Base-by-base conservation (phyloP, 2,888 invertebrate species). In the Stictocephala bisonia region DNA sequence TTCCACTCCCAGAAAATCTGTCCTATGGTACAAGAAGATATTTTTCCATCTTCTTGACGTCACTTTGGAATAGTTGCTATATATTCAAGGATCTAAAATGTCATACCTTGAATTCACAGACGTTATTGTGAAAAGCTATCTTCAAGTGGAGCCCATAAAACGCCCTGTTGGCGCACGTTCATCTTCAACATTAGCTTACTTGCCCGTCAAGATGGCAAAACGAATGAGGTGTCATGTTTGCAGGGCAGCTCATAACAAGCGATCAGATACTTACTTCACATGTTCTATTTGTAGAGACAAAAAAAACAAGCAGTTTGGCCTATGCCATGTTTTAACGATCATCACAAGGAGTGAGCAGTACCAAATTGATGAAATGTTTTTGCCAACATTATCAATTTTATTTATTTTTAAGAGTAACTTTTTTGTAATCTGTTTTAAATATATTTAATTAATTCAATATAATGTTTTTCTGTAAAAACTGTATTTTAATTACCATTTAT, bases 1-100 rank as follows among this genome's bases (percentile, higher is more conserved):
- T 26, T 58, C 58, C 15, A 51, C 51, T n/a, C 64, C 50, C 1
- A 60, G 64, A 29, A 73, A 73, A 51, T 64, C 73, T 18, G 13
- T 73, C 20, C 40, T 60, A 15, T 60, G 73, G 60, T 73, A 73
- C 24, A 64, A 64, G 18, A 73, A 73, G 20, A 40, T 70, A 11
- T 60, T 73, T 69, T 70, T 70, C 15, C 58, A 60, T 50, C 50
- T 73, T 31, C 11, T 73, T 24, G 58, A 73, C 22, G 56, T 40
- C n/a, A 26, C 66, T 72, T 35, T 66, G 71, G 60, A 71, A 72
- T 22, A 66, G 40, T 53, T 26, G n/a, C 31, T 41, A 66, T 40
- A 40, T 41, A 27, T 53, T 15, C 50, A 20, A 41, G 27, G 20
- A n/a, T 20, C 9, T 24, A 66, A 66, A 27, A 40, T 66, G 26